Percentiles rank a stretch among this genome's conserved stretches.
Conservation (phyloP, 2,888 invertebrate species). For the Andrena fulva region DNA sequence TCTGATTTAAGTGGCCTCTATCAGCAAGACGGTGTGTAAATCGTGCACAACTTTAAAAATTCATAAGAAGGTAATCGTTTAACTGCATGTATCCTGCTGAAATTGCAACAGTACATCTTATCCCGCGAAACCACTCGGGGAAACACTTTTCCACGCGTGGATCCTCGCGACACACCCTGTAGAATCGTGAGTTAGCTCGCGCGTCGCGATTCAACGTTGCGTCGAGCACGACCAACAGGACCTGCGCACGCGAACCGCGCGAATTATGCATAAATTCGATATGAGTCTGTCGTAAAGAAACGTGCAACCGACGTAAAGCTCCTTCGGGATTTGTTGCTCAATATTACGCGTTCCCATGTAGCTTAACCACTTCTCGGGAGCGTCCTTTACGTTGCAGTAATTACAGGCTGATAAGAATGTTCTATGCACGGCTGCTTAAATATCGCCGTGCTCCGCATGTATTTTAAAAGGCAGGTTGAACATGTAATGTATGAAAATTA, state of each 20-base stretch:
- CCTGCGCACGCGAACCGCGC: constrained; percentile 27
- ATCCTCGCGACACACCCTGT: not conserved
- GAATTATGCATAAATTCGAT: constrained; percentile 43
- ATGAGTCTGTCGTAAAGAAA: not conserved
- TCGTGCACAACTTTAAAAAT: too few species aligned
- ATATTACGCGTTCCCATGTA: constrained; percentile 2
- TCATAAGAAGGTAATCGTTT: not conserved
- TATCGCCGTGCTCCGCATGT: not conserved
- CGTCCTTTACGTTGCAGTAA: not conserved
- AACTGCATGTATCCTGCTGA: not conserved
- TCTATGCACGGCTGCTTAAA: not conserved
- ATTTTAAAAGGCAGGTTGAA: too few species aligned
- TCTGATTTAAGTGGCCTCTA: too few species aligned
- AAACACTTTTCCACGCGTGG: not conserved
- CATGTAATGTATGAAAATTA: too few species aligned
- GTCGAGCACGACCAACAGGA: constrained; percentile 20
- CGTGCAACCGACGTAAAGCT: constrained; percentile 7
- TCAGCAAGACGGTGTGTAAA: too few species aligned
- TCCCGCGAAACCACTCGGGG: not conserved
- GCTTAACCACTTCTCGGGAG: not conserved
- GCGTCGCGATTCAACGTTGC: not conserved
- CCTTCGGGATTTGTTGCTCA: constrained; percentile 32
- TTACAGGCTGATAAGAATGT: not conserved
- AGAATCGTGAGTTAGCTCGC: not conserved
- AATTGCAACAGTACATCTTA: not conserved